Evolutionary conservation across 2,113 vertebrate genomes (phyloP).

Genomic region (Pterocles orientalis): DNA sequence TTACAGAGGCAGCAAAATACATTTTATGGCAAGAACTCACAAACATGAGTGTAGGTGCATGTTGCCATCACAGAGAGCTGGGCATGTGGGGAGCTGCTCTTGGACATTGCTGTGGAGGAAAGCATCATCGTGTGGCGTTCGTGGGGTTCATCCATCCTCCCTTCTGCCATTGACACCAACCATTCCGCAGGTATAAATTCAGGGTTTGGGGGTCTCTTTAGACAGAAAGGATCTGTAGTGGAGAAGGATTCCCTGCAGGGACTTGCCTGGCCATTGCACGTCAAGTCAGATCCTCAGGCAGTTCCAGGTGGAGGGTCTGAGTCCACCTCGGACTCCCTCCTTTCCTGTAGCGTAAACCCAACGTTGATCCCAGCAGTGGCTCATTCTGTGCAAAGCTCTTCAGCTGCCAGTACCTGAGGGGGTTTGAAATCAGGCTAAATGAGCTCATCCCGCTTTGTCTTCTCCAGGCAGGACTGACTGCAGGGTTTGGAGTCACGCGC

Average conservation of each 20-base stretch:
- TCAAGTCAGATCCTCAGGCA: background rate
- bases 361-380: background rate
- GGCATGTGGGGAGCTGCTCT: background rate
- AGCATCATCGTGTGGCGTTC: background rate
- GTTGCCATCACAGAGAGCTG: background rate
- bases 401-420: background rate
- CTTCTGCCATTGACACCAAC: background rate
- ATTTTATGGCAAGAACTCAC: background rate
- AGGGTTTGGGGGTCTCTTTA: background rate
- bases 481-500: background rate
- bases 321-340: background rate
- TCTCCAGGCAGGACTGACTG: background rate
- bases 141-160: background rate
- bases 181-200: background rate
- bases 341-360: background rate
- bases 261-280: background rate
- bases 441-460: background rate
- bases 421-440: background rate
- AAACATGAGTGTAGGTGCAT: background rate
- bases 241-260: background rate
- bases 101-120: background rate
- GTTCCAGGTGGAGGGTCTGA: background rate
- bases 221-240: background rate
- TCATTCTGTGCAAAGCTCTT: background rate
- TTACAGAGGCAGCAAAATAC: background rate